phyloP scores from a whole-genome alignment of 2,888 invertebrate genomes.

The Melipona beecheii region DNA sequence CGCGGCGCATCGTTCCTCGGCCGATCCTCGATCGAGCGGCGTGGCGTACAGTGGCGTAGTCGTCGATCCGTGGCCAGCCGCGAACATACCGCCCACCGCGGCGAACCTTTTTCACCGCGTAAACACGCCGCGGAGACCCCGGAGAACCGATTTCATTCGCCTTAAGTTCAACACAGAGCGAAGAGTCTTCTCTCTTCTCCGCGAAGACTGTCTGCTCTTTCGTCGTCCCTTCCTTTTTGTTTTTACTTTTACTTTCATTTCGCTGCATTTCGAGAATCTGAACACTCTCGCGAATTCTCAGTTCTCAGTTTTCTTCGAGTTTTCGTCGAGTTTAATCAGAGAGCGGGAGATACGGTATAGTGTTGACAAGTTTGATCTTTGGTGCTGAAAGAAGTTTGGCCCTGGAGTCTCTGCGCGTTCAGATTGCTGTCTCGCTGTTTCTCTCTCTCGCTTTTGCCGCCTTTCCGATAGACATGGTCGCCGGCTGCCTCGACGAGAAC shows the following conservation, averaged over 20 bases:
- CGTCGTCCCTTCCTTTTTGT: no score
- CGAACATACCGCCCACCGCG: constrained; percentile 44
- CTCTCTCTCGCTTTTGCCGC: not conserved
- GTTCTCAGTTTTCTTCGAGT: no score
- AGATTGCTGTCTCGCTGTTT: not conserved
- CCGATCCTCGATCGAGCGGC: constrained; percentile 36
- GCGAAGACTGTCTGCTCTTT: not conserved
- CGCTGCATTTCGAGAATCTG: no score
- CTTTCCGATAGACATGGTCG: constrained; percentile 36
- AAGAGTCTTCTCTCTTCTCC: no score
- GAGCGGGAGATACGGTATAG: no score
- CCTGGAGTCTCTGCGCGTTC: no score
- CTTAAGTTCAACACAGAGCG: no score
- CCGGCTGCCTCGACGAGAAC: constrained; percentile 42
- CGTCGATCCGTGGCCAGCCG: constrained; percentile 28
- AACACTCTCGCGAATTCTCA: no score
- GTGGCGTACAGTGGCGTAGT: constrained; percentile 44
- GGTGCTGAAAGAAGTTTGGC: no score
- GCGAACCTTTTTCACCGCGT: constrained; percentile 18
- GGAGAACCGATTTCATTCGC: not conserved
- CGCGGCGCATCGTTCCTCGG: constrained; percentile 46
- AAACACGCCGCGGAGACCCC: not conserved
- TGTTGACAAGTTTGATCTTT: no score
- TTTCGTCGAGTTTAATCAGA: no score
- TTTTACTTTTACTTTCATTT: not conserved